Evolutionary conservation across 2,797 vertebrate genomes (phyloP).

Genomic region (Nothura maculosa): DNA sequence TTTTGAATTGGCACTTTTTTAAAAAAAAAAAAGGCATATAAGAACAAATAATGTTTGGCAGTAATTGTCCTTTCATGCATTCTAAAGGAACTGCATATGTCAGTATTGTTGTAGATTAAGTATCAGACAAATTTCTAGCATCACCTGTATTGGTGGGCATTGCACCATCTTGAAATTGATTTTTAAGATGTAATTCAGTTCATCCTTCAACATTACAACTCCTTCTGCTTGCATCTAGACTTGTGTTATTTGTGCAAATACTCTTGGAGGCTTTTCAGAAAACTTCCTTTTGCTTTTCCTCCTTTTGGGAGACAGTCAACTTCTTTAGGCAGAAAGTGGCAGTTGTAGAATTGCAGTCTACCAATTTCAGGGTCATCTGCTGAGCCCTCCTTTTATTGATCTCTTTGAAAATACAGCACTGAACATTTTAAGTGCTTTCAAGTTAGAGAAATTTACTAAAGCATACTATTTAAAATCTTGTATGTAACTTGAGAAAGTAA

Average conservation of each 20-base stretch:
- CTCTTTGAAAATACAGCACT: neutral
- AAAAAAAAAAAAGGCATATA: neutral
- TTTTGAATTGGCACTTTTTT: neutral
- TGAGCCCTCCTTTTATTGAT: neutral
- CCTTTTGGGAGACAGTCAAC: neutral
- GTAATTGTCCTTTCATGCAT: neutral
- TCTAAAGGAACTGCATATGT: neutral
- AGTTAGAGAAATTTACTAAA: neutral
- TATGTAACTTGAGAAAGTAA: neutral
- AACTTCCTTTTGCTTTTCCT: too few species aligned
- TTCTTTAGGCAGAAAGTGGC: neutral
- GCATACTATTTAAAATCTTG: neutral
- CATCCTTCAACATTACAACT: neutral
- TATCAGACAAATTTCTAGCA: neutral
- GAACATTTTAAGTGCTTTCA: neutral
- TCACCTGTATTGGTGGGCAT: neutral
- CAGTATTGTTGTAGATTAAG: neutral
- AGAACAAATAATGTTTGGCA: neutral
- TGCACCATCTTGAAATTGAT: neutral
- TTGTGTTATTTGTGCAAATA: neutral
- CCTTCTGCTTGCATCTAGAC: neutral
- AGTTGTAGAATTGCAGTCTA: neutral
- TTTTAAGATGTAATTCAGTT: neutral
- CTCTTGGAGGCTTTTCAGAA: neutral
- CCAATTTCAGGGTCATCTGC: neutral